These are phyloP conservation scores for Geopemphigus sp. DNA, from an alignment of 1,140 invertebrate genomes.

Conservation along the genomic window DNA sequence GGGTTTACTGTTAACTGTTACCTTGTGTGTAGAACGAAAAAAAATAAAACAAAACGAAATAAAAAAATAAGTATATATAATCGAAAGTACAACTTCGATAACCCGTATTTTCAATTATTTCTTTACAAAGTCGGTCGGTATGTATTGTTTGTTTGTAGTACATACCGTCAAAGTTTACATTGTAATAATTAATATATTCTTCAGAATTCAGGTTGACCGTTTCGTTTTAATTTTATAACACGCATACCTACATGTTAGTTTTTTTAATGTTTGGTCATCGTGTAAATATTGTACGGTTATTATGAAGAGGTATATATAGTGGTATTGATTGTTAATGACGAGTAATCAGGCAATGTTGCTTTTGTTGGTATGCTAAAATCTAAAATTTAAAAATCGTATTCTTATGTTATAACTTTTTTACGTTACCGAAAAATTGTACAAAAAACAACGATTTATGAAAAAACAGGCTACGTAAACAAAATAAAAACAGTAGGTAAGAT, in stretches of 20 bases:
- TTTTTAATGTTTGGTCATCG: neutral
- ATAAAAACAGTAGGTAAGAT: too few relatives aligned
- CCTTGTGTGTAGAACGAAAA: neutral
- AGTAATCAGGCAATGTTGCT: neutral
- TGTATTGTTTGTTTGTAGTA: neutral
- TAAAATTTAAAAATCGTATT: too few relatives aligned
- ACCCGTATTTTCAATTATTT: slow-evolving; percentile 22
- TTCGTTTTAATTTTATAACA: neutral
- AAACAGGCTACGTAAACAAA: too few relatives aligned
- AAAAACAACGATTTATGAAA: too few relatives aligned
- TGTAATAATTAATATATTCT: neutral
- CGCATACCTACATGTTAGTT: neutral
- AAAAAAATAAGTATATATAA: too few relatives aligned
- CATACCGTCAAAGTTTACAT: neutral
- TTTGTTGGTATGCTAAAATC: neutral
- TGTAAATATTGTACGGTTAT: neutral
- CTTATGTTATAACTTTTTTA: too few relatives aligned
- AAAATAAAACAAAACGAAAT: neutral
- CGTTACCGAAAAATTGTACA: too few relatives aligned
- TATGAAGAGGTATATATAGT: neutral
- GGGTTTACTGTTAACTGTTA: too few relatives aligned
- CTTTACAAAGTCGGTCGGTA: neutral
- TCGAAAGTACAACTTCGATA: slow-evolving; percentile 23
- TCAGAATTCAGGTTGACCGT: neutral
- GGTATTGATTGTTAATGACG: slow-evolving; percentile 24